These are phyloP conservation scores for Gephyroberyx darwinii DNA, from an alignment of 2,797 vertebrate species.

Conservation along the genomic window DNA sequence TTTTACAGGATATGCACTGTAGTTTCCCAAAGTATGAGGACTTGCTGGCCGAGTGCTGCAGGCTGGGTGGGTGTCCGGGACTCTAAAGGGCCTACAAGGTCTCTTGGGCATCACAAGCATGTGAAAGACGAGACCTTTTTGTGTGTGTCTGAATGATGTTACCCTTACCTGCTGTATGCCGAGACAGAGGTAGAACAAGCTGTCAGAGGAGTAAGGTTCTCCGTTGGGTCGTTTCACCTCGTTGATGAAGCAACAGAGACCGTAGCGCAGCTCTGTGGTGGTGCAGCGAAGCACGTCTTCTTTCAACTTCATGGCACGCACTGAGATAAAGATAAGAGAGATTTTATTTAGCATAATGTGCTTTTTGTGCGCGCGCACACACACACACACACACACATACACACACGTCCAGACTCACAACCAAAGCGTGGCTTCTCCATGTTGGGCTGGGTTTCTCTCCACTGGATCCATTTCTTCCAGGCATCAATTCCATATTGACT, in stretches of 20 bases:
- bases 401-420: constrained; percentile 85
- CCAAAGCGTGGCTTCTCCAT: constrained; percentile 87
- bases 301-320: constrained; percentile 88
- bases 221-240: constrained; percentile 93
- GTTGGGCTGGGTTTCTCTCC: constrained; percentile 90
- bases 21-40: too few relatives aligned
- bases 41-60: too few relatives aligned
- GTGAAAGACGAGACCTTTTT: too few relatives aligned
- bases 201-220: constrained; percentile 91
- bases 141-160: neutral
- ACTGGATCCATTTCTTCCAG: constrained; percentile 95
- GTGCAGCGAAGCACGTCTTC: constrained; percentile 93
- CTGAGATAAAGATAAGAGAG: constrained; percentile 65
- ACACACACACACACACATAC: too few relatives aligned
- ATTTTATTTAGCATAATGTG: too few relatives aligned
- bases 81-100: too few relatives aligned
- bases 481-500: constrained; percentile 93
- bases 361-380: too few relatives aligned
- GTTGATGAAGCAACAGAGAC: constrained; percentile 92
- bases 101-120: too few relatives aligned
- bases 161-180: constrained; percentile 94
- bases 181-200: constrained; percentile 98
- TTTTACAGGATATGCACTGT: too few relatives aligned
- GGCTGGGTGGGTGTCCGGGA: too few relatives aligned
- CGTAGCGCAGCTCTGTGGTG: constrained; percentile 94